These are phyloP conservation scores for Nasonia longicornis DNA, from an alignment of 1,140 invertebrate genomes.

Conservation along the genomic window DNA sequence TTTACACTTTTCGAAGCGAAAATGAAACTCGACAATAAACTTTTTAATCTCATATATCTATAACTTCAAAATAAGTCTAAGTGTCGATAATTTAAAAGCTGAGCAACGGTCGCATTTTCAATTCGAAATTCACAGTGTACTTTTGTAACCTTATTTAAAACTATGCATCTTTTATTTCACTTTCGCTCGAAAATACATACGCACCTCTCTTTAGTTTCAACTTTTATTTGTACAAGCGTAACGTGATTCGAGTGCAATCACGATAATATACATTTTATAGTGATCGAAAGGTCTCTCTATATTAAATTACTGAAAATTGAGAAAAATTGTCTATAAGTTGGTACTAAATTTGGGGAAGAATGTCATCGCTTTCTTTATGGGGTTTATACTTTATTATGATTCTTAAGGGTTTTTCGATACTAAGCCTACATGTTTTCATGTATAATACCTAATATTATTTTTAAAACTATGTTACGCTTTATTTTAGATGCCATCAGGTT, in stretches of 20 bases:
- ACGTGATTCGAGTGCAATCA: not conserved
- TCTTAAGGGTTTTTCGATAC: not conserved
- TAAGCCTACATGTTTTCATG: not conserved
- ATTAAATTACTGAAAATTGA: slow-evolving; percentile 17
- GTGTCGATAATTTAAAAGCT: not conserved
- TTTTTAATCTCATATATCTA: not conserved
- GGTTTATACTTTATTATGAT: slow-evolving; percentile 8
- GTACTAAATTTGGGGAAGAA: not conserved
- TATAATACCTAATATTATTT: not conserved
- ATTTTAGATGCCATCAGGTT: not conserved
- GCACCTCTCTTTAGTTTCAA: not conserved
- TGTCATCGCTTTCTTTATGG: not conserved
- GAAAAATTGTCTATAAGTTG: slow-evolving; percentile 6
- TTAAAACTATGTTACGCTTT: not conserved
- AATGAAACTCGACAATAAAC: not conserved
- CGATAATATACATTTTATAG: not conserved
- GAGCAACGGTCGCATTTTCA: not conserved
- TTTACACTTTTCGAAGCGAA: slow-evolving; percentile 8
- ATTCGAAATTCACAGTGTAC: slow-evolving; percentile 12
- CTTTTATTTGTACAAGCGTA: slow-evolving; percentile 7
- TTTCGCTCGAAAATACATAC: slow-evolving; percentile 16
- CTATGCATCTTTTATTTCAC: not conserved
- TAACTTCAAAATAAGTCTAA: not conserved
- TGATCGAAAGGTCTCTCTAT: not conserved
- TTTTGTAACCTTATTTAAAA: not conserved